These are phyloP conservation scores for Nymphalis c-album DNA, from an alignment of 2,888 invertebrate species.

Conservation along the genomic window DNA sequence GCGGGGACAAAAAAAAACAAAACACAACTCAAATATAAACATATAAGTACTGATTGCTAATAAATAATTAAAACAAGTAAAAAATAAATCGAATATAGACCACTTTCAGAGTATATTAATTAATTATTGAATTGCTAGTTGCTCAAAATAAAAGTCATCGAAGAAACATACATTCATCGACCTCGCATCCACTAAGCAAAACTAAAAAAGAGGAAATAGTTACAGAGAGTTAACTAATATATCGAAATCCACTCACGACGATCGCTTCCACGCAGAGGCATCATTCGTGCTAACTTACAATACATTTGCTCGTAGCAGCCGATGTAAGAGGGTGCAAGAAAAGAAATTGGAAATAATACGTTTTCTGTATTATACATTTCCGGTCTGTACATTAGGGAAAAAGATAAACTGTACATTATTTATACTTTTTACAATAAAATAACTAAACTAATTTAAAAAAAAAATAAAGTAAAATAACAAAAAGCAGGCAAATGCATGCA, in stretches of 20 bases:
- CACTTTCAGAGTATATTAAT: slow-evolving; percentile 59
- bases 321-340: slow-evolving; percentile 86
- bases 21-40: slow-evolving; percentile 81
- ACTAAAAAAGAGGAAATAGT: slow-evolving; percentile 67
- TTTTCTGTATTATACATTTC: slow-evolving; percentile 78
- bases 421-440: slow-evolving; percentile 77
- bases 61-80: slow-evolving; percentile 71
- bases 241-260: slow-evolving; percentile 61
- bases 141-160: slow-evolving; percentile 32
- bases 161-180: slow-evolving; percentile 58
- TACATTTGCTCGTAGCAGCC: slow-evolving; percentile 86
- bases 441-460: slow-evolving; percentile 82
- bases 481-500: slow-evolving; percentile 88
- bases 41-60: slow-evolving; percentile 78
- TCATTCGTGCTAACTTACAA: slow-evolving; percentile 72
- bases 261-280: slow-evolving; percentile 60
- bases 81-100: slow-evolving; percentile 60
- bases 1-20: slow-evolving; percentile 84
- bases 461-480: slow-evolving; percentile 77
- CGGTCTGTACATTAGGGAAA: slow-evolving; percentile 77
- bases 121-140: slow-evolving; percentile 50
- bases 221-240: slow-evolving; percentile 56
- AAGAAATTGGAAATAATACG: slow-evolving; percentile 85
- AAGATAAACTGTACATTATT: slow-evolving; percentile 79
- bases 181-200: slow-evolving; percentile 74